Percentiles rank a stretch among this genome's conserved stretches.
Evolutionary conservation across 2,113 vertebrate species (phyloP).

Genomic region (Prochilodus magdalenae): DNA sequence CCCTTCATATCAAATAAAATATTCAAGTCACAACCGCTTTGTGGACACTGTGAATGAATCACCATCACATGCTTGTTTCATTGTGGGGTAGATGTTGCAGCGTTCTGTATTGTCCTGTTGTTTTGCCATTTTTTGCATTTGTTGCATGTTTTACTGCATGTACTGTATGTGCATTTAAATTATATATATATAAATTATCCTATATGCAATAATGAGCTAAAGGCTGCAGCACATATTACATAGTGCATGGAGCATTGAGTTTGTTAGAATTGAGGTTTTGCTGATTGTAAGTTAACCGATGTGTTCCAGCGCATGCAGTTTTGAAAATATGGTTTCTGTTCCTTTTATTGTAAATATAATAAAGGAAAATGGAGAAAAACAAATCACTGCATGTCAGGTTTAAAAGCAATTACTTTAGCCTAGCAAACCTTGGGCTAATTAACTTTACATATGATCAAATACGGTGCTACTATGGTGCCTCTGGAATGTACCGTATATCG

Average conservation of each 20-base stretch:
- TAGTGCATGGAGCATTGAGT: neutral
- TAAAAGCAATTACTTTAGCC: no score
- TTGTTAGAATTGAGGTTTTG: neutral
- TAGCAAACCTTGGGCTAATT: no score
- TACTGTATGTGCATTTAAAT: neutral
- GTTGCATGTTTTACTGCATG: no score
- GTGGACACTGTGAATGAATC: constrained; percentile 49
- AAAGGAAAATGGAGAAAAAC: no score
- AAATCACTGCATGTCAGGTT: no score
- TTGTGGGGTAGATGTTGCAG: constrained; percentile 22
- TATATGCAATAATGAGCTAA: neutral
- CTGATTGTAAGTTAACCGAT: neutral
- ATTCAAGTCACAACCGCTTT: constrained; percentile 62
- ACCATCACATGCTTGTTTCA: constrained; percentile 50
- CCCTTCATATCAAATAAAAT: constrained; percentile 65
- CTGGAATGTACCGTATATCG: no score
- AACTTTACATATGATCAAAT: no score
- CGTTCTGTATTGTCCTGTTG: constrained; percentile 19
- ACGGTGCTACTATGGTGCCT: no score
- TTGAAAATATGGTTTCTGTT: no score
- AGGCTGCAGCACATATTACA: neutral
- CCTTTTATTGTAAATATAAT: no score
- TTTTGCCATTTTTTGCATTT: constrained; percentile 15
- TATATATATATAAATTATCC: neutral
- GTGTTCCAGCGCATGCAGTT: no score